Conservation (phyloP, 2,113 vertebrate species). For the Caracal caracal region DNA sequence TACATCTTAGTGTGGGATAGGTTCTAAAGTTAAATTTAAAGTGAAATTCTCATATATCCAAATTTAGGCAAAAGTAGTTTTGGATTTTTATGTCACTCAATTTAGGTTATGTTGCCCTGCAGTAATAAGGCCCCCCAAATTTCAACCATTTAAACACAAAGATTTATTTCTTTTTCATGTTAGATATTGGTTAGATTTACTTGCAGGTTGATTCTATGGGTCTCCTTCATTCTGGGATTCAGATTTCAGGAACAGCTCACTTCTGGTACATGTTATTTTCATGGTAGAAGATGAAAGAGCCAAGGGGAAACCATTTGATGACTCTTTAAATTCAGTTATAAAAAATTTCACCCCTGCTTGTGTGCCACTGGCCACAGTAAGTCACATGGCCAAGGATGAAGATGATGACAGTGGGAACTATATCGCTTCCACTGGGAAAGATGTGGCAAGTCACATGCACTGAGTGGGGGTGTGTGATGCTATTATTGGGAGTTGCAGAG, state of each 20-base stretch:
- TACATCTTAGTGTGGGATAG: neutral
- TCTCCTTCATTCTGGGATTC: neutral
- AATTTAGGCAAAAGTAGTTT: neutral
- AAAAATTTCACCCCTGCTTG: neutral
- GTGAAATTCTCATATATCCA: neutral
- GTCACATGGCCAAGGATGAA: neutral
- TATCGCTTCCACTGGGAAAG: neutral
- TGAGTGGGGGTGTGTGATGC: neutral
- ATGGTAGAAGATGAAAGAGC: neutral
- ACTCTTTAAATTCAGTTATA: neutral
- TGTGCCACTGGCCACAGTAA: neutral
- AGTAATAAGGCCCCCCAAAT: neutral
- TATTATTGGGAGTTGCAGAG: neutral
- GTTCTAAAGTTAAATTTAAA: neutral
- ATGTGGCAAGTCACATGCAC: neutral
- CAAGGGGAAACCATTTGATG: neutral
- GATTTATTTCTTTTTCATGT: neutral
- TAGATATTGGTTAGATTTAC: neutral
- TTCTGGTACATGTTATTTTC: neutral
- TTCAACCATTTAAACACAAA: neutral
- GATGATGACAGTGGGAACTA: neutral
- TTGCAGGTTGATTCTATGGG: neutral
- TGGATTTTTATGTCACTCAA: neutral
- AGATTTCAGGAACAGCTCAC: neutral
- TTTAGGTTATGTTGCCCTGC: neutral